Conservation (phyloP, 1,140 invertebrate genomes). For the Drosophila kikkawai region DNA sequence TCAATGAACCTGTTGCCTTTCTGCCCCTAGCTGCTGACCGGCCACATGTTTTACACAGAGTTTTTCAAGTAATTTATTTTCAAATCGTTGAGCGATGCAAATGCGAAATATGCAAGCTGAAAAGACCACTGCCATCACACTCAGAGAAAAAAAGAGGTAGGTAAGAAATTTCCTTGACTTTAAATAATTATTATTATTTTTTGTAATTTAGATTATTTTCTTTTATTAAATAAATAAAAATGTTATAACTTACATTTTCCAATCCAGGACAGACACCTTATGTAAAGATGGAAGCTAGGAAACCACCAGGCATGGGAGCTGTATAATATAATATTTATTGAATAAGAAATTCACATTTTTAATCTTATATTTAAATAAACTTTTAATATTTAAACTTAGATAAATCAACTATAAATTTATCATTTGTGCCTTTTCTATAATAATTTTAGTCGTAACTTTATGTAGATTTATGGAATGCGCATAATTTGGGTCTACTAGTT, state of each 20-base stretch:
- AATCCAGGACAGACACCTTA: neutral
- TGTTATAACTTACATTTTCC: neutral
- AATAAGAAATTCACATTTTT: too few relatives aligned
- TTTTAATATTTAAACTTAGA: too few relatives aligned
- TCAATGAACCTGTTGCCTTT: slow-evolving; percentile 73
- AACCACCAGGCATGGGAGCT: neutral
- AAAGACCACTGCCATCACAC: slow-evolving; percentile 9
- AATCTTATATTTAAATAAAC: too few relatives aligned
- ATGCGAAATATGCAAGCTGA: slow-evolving; percentile 65
- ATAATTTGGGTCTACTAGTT: too few relatives aligned
- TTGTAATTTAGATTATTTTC: neutral
- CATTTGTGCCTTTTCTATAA: too few relatives aligned
- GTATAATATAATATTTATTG: too few relatives aligned
- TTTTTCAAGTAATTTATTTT: slow-evolving; percentile 78
- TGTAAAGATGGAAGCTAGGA: neutral
- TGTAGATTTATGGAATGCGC: too few relatives aligned
- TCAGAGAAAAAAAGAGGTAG: neutral
- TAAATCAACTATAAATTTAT: too few relatives aligned
- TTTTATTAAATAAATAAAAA: neutral
- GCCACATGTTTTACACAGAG: slow-evolving; percentile 68
- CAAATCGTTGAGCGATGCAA: slow-evolving; percentile 72
- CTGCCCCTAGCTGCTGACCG: slow-evolving; percentile 23
- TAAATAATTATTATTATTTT: too few relatives aligned
- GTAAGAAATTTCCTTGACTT: neutral
- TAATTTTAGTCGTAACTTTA: too few relatives aligned